Base-by-base conservation (phyloP, 2,888 invertebrate genomes). In the Ommatoiulus sabulosus region DNA sequence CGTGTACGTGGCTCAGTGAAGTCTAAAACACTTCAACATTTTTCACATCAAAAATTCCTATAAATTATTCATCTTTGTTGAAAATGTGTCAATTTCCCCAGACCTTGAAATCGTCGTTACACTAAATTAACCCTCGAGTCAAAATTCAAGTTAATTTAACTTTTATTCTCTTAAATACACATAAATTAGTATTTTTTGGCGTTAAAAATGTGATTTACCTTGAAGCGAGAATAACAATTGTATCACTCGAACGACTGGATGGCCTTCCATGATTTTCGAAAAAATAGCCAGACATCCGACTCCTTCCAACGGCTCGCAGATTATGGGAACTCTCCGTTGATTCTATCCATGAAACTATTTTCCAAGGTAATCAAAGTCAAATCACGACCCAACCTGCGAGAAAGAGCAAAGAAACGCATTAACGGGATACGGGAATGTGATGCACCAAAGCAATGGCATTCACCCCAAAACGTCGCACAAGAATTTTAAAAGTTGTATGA, bases 291-390 rank as follows among this genome's bases (percentile, higher is more conserved):
- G 3, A 7, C n/a, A 20, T 20, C 63, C 20, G 63, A n/a, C 63
- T 63, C 17, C 15, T 4, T 20, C 20, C 7, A 24, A 72, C 20
- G 7, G 20, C 52, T 52, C 52, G 17, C 52, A 4, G 52, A 72
- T 24, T 10, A 72, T 72, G 72, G 20, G 24, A 72, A 24, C 7
- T 72, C 72, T 3, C 20, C 20, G 4, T 87, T 80, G 44, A 87
- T 44, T 72, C 3, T 80, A 87, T 72, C 80, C 87, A 87, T 24
- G 44, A 87, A 87, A 43, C 80, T 80, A 87, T 48, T 24, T 72
- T 87, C 87, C 87, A 87, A 87, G 10, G 63, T 44, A 10, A 44
- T 87, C 43, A 87, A 44, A 6, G 44, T n/a, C 17, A 80, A 48
- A 44, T 80, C 80, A 44, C 87, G 63, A 72, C 35, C 57, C 43